Percentiles rank a stretch among this genome's conserved stretches.
Conservation (phyloP, 2,797 vertebrate species). For the Catamblyrhynchus diadema region DNA sequence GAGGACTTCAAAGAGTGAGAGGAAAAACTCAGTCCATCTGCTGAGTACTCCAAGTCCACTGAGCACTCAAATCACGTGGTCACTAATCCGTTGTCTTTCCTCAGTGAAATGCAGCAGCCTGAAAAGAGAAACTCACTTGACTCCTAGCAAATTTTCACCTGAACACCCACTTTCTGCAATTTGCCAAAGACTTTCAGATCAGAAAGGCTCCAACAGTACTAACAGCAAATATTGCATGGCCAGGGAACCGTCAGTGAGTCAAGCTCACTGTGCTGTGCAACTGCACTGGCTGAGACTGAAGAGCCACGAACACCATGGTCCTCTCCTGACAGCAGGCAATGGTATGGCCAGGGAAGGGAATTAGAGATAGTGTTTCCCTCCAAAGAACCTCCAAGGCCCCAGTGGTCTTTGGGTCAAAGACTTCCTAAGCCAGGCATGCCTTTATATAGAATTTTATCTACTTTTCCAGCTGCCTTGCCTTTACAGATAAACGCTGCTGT, state of each 20-base stretch:
- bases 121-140: not conserved
- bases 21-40: not conserved
- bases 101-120: not conserved
- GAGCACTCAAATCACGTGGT: not conserved
- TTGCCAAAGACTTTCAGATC: not conserved
- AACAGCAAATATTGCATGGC: not conserved
- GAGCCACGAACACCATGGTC: fast-evolving
- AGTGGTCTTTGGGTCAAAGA: not conserved
- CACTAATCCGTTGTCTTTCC: not conserved
- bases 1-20: not conserved
- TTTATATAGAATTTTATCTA: not conserved
- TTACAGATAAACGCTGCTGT: not conserved
- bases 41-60: not conserved
- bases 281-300: not conserved
- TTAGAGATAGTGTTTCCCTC: not conserved
- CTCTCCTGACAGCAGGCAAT: not conserved
- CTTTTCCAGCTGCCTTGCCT: not conserved
- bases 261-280: not conserved
- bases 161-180: not conserved
- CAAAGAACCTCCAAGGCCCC: not conserved
- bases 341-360: not conserved
- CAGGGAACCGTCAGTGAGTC: not conserved
- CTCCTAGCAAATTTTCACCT: not conserved
- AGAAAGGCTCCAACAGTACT: not conserved
- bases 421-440: not conserved